Evolutionary conservation across 2,888 invertebrate species (phyloP), one percentile per base, ranked within the genome.

Genomic region (Sphaerophoria rueppellii): DNA sequence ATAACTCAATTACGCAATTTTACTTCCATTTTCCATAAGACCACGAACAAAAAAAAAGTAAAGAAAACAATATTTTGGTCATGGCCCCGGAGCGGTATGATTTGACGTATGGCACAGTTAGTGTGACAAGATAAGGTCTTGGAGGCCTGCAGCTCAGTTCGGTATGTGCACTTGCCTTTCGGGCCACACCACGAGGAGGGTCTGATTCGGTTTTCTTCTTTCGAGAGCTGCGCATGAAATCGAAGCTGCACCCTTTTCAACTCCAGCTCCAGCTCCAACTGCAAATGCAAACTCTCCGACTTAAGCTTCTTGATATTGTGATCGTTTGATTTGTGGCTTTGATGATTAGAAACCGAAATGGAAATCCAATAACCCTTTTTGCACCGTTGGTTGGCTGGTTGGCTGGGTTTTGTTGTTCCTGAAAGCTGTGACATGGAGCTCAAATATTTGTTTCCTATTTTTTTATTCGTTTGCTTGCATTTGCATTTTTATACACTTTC

Each of bases 111-210:
- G 57, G 67, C 65, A 71, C 58, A 60, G 70, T 65, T 46, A 79
- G 63, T 75, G 65, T 80, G 80, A 80, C 83, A 80, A 76, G 83
- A 83, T 83, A 83, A 83, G 83, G 83, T 83, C 83, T 83, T 55
- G 70, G 48, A 58, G 50, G 35, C 48, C 65, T 65, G 24, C 24
- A 24, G 24, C 63, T 63, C 52, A 58, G 34, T 12, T 57, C 65
- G 65, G 48, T 50, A 16, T 65, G 34, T 80, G 80, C 83, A 83
- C 83, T 83, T 80, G 82, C 75, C 72, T 65, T 72, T 67, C 58
- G 58, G 37, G 14, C 63, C 14, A 65, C 65, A 52, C 67, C 63
- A 58, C 12, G 16, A 37, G 58, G n/a, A n/a, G n/a, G n/a, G n/a
- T n/a, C n/a, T n/a, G n/a, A n/a, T 24, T 73, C 43, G 58, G 60